Evolutionary conservation across 2,113 vertebrate genomes (phyloP), one percentile per base, ranked within the genome.

Genomic region (Rhinolophus sinicus): DNA sequence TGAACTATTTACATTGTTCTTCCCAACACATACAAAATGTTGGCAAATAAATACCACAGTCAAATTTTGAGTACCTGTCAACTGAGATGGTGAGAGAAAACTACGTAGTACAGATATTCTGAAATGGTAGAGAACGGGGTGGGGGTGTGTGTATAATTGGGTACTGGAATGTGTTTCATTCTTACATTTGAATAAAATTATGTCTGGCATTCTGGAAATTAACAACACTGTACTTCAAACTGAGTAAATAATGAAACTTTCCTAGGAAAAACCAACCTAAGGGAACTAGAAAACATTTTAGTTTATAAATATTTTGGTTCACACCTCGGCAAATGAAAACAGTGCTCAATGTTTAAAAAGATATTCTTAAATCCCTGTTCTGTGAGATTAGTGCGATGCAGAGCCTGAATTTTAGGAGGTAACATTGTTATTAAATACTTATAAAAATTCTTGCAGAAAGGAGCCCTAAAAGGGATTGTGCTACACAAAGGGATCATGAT

Each of bases 101-200:
- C 40, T 44, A 44, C 40, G 6, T 18, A 81, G 35, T 14, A 40
- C 18, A 24, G 40, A 73, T 30, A 76, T 40, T 69, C 18, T 50
- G 64, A 92, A 73, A 44, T 81, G 40, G 24, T 56, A 3, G 21
- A 64, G 19, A 38, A 3, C 47, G 9, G 1, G 5, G 14, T 26
- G 40, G 10, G 33, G 9, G 26, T 7, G 12, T 19, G 62, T 35
- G 8, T 58, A 70, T 38, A 90, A 26, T 21, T 83, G 78, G 7
- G 30, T 47, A 60, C 0, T 81, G 47, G 38, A 95, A 76, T 90
- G 26, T 38, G 15, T 64, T 92, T 94, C 58, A 84, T 88, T 93
- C 72, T 96, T 84, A 80, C 30, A 62, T 56, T 89, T 88, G 38
- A 88, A 90, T 90, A 73, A 94, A 95, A 80, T 21, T 87, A 76